phyloP scores from a whole-genome alignment of 1,140 invertebrate species.

The Scaptomyza montana region DNA sequence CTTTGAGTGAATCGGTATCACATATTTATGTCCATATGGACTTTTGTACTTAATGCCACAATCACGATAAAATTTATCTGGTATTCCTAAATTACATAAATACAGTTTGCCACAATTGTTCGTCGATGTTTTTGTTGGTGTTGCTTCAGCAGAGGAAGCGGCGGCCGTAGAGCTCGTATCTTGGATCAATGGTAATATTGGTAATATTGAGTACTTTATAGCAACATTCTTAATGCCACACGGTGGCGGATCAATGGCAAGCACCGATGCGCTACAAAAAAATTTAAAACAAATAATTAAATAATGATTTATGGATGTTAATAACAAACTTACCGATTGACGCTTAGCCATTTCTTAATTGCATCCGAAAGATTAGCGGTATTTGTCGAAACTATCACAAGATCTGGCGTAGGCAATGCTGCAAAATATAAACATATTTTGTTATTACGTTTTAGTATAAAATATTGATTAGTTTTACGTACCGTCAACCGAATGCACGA shows the following conservation, averaged over 20 bases:
- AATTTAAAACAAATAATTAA: slow-evolving; percentile 4
- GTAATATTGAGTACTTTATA: slow-evolving; percentile 90
- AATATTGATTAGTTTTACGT: not conserved
- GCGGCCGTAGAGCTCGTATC: slow-evolving; percentile 80
- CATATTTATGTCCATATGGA: slow-evolving; percentile 94
- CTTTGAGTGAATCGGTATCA: slow-evolving; percentile 92
- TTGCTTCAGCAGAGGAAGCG: slow-evolving; percentile 27
- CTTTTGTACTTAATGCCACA: slow-evolving; percentile 92
- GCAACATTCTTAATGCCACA: slow-evolving; percentile 87
- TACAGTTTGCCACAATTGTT: slow-evolving; percentile 90
- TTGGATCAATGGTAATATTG: slow-evolving; percentile 88
- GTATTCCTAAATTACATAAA: slow-evolving; percentile 93
- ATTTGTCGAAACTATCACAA: slow-evolving; percentile 82
- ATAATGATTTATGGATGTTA: not conserved
- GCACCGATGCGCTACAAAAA: slow-evolving; percentile 87
- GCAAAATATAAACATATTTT: not conserved
- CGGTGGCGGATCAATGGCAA: slow-evolving; percentile 92
- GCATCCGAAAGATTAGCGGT: slow-evolving; percentile 64
- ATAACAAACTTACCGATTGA: slow-evolving; percentile 83
- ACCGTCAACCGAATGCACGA: slow-evolving; percentile 77
- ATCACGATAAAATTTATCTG: slow-evolving; percentile 90
- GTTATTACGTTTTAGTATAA: not conserved
- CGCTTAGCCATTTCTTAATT: slow-evolving; percentile 87
- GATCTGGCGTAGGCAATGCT: slow-evolving; percentile 80
- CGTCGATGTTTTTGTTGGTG: slow-evolving; percentile 84